Conservation (phyloP, 2,888 invertebrate species). For the Pachliopta kotzebuea region DNA sequence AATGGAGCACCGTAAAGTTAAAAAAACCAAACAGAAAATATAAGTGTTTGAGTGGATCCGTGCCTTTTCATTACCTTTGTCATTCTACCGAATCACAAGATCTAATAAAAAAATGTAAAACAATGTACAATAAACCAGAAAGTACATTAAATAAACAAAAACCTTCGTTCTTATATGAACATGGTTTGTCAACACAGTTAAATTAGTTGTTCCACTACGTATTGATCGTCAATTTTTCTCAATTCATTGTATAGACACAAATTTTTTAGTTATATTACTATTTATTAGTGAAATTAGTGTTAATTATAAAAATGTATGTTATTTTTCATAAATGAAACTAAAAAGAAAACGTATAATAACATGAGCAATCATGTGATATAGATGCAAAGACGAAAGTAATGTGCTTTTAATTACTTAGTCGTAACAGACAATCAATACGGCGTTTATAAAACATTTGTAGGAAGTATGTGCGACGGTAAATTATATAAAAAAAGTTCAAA, state of each 20-base stretch:
- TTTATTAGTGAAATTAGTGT: too few relatives aligned
- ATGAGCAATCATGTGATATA: background rate
- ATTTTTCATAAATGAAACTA: background rate
- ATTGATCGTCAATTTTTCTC: too few relatives aligned
- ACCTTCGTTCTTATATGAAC: too few relatives aligned
- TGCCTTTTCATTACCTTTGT: conserved; percentile 49
- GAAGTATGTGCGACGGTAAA: background rate
- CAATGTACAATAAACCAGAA: too few relatives aligned
- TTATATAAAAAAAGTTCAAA: background rate
- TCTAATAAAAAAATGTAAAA: background rate
- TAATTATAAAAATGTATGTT: too few relatives aligned
- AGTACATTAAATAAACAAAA: too few relatives aligned
- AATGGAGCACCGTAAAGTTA: conserved; percentile 78
- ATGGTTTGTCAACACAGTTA: too few relatives aligned
- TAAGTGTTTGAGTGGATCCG: conserved; percentile 70
- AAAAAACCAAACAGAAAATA: conserved; percentile 73
- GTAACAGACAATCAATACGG: background rate
- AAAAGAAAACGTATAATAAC: background rate
- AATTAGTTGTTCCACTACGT: too few relatives aligned
- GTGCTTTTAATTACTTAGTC: background rate
- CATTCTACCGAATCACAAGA: background rate
- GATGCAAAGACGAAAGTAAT: background rate
- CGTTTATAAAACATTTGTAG: background rate
- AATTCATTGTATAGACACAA: too few relatives aligned
- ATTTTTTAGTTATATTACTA: too few relatives aligned